Percentiles rank a stretch among this genome's conserved stretches.
Conservation (phyloP, 2,888 invertebrate species). For the Notodonta dromedarius region DNA sequence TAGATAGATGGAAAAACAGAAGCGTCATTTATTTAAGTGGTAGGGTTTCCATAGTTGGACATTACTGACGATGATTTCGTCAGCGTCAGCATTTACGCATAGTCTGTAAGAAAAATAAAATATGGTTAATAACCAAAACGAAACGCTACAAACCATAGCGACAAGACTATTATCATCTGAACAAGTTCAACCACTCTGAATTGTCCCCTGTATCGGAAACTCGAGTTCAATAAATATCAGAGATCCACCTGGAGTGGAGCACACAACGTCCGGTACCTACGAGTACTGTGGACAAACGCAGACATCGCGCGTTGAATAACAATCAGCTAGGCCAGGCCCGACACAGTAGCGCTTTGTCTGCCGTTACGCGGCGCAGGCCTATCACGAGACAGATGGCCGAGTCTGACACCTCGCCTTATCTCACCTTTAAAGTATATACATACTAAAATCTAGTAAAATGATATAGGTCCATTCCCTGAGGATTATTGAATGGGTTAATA, state of each 20-base stretch:
- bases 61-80: too few relatives aligned
- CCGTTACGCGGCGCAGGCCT: neutral
- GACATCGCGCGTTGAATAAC: neutral
- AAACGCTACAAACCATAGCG: too few relatives aligned
- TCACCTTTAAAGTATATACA: neutral
- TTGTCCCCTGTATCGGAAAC: neutral
- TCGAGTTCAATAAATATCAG: neutral
- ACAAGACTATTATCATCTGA: too few relatives aligned
- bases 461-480: neutral
- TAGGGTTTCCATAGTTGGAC: too few relatives aligned
- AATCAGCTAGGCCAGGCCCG: neutral
- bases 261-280: neutral
- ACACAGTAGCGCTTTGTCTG: neutral
- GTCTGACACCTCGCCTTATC: neutral
- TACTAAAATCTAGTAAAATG: too few relatives aligned
- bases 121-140: too few relatives aligned
- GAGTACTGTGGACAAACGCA: neutral
- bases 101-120: too few relatives aligned
- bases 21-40: too few relatives aligned
- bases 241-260: neutral
- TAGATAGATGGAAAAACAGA: too few relatives aligned
- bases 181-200: too few relatives aligned
- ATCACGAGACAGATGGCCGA: neutral
- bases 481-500: neutral
- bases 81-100: too few relatives aligned